Base-by-base conservation (phyloP, 2,888 invertebrate genomes). In the Gymnosoma rotundatum region DNA sequence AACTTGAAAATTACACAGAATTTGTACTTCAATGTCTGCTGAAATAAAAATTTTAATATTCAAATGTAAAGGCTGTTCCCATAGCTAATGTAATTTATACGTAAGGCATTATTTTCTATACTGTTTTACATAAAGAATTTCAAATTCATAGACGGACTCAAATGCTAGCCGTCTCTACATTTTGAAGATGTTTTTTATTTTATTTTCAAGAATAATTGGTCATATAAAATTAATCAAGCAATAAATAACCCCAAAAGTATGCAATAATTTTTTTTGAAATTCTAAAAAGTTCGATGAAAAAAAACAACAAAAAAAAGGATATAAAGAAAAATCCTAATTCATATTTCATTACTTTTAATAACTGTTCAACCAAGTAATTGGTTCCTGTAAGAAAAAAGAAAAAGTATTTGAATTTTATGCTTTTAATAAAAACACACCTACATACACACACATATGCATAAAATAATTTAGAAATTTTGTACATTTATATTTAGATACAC, bases 311-410 rank as follows among this genome's bases (percentile, higher is more conserved):
- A 36, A 36, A 36, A 3, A 48, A 21, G 64, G 5, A 10, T 10
- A 38, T 6, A 38, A 38, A 10, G 10, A 12, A 42, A 42, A 2
- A 10, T 36, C 16, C 2, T 36, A 36, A 36, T 60, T 45, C 54
- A 56, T 56, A 32, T 56, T 54, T 45, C 10, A 56, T 74, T 56
- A 56, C 16, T 18, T 54, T 45, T 45, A 36, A 64, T 64, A 32
- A 54, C 18, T 64, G 16, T 52, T 74, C 63, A 64, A 45, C 12
- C 52, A 45, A 63, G 20, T 74, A 74, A 74, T 64, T 74, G 63
- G 64, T 64, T 48, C 16, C 25, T 36, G 58, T 16, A 54, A 70
- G 48, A 16, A 45, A 32, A 36, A 32, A 18, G 18, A 18, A 2
- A 58, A 18, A 50, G 3, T 25, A 48, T 70, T 45, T 60, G n/a